These are phyloP conservation scores for Takifugu bimaculatus DNA, from an alignment of 2,113 vertebrate genomes.

Conservation along the genomic window DNA sequence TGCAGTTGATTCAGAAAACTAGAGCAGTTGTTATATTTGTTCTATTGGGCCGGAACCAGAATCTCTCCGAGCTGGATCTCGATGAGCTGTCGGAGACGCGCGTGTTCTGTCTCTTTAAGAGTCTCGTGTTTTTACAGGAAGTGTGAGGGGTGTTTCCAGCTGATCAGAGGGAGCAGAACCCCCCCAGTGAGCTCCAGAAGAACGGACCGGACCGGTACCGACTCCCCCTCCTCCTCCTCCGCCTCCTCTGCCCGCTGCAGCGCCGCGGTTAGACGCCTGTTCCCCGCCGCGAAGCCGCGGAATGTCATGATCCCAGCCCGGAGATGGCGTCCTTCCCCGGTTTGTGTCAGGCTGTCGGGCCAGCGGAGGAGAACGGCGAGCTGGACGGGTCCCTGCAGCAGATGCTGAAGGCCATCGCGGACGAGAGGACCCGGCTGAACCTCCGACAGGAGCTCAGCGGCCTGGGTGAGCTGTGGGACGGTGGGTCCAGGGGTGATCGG, in stretches of 20 bases:
- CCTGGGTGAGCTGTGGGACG: slow-evolving; percentile 61
- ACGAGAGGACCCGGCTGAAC: slow-evolving; percentile 82
- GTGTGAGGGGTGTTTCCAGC: slow-evolving; percentile 73
- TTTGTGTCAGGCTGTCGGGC: slow-evolving; percentile 69
- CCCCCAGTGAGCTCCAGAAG: background rate
- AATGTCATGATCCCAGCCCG: slow-evolving; percentile 70
- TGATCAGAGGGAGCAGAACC: slow-evolving; percentile 42
- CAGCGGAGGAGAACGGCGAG: slow-evolving; percentile 71
- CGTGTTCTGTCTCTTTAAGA: slow-evolving; percentile 61
- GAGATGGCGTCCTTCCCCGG: slow-evolving; percentile 77
- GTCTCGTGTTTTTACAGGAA: slow-evolving; percentile 73
- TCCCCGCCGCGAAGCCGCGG: slow-evolving; percentile 34
- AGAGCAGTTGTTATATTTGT: no score
- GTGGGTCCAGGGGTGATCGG: no score
- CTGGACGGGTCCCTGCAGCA: slow-evolving; percentile 82
- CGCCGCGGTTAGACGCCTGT: slow-evolving; percentile 22
- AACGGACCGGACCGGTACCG: background rate
- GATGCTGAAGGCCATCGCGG: slow-evolving; percentile 89
- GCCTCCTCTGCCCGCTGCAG: background rate
- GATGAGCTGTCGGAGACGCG: background rate
- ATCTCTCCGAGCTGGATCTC: no score
- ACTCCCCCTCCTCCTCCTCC: background rate
- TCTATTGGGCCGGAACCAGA: no score
- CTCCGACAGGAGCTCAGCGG: slow-evolving; percentile 83
- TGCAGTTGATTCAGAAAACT: no score